Percentiles rank a stretch among this genome's conserved stretches.
Evolutionary conservation across 2,888 invertebrate genomes (phyloP).

Genomic region (Escarpia spicata): DNA sequence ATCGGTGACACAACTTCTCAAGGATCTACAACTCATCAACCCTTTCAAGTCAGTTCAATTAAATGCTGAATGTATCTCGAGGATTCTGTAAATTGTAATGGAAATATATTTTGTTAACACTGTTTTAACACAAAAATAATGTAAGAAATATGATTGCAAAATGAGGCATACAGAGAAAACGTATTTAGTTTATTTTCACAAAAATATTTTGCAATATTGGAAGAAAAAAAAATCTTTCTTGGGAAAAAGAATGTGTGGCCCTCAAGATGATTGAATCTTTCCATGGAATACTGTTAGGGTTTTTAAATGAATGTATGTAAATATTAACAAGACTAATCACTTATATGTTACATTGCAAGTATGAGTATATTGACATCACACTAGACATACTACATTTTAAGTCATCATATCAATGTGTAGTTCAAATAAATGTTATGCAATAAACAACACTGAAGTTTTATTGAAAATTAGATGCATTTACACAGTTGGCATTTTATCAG

Average conservation of each 20-base stretch:
- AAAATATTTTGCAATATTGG: not conserved
- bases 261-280: not conserved
- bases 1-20: conserved; percentile 45
- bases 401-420: too few relatives aligned
- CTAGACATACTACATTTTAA: too few relatives aligned
- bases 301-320: not conserved
- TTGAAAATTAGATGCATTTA: too few relatives aligned
- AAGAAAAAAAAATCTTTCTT: not conserved
- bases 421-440: too few relatives aligned
- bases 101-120: not conserved
- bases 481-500: too few relatives aligned
- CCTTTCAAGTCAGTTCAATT: conserved; percentile 45
- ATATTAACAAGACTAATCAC: too few relatives aligned
- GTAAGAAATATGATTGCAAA: not conserved
- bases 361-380: too few relatives aligned
- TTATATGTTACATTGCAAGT: too few relatives aligned
- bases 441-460: too few relatives aligned
- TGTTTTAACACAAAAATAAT: not conserved
- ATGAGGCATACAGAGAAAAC: not conserved
- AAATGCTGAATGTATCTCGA: not conserved
- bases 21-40: conserved; percentile 50
- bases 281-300: not conserved
- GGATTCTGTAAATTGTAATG: not conserved
- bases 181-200: not conserved
- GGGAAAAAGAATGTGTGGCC: not conserved